Percentiles rank a stretch among this genome's conserved stretches.
These are phyloP conservation scores for Octodon degus DNA, from an alignment of 2,113 vertebrate genomes.

Conservation along the genomic window DNA sequence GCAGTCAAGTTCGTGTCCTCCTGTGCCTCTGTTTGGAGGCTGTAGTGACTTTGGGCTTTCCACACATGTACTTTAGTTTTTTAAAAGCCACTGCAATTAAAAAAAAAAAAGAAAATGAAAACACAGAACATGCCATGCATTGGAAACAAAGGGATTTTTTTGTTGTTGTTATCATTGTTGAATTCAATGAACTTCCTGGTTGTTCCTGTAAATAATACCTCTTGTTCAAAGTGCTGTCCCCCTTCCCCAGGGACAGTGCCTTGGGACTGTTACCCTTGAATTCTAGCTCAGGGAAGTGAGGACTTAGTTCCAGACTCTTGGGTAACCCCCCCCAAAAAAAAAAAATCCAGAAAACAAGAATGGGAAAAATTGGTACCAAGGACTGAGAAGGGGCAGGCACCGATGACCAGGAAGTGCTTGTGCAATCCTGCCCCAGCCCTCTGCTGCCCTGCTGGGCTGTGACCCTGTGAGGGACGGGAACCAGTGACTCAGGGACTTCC, in stretches of 20 bases:
- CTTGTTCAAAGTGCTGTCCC: not conserved
- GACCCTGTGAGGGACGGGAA: not conserved
- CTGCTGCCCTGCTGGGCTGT: not conserved
- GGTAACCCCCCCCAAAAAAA: not conserved
- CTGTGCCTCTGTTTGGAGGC: not conserved
- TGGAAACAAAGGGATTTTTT: not conserved
- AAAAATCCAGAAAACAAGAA: not conserved
- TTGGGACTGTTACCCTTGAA: not conserved
- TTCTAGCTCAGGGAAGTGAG: not conserved
- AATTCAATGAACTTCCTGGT: not conserved
- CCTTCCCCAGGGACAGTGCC: not conserved
- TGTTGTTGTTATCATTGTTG: not conserved
- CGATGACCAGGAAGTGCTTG: constrained; percentile 37
- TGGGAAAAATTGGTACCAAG: not conserved
- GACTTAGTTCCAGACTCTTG: not conserved
- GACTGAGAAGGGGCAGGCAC: not conserved
- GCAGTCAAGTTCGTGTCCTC: not conserved
- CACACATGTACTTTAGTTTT: not conserved
- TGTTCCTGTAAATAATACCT: not conserved
- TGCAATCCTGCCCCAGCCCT: not conserved
- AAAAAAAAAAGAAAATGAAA: not conserved
- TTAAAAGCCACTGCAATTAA: not conserved
- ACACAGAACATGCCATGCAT: not conserved
- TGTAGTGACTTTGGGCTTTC: not conserved
- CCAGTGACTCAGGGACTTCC: not conserved